These are phyloP conservation scores for Agrotis segetum DNA, from an alignment of 2,888 invertebrate species.

Conservation along the genomic window DNA sequence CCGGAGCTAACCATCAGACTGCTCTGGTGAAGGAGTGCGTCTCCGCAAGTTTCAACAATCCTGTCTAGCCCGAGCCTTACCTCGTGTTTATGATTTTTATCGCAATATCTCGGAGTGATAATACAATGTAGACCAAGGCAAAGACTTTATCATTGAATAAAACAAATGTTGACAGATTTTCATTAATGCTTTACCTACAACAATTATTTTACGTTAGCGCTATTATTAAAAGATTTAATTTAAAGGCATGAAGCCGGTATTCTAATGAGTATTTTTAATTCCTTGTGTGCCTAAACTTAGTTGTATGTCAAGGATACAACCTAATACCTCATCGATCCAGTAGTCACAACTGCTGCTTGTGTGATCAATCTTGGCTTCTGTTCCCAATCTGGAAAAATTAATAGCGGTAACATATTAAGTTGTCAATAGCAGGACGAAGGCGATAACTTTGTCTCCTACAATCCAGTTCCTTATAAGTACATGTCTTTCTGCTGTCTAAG, in stretches of 20 bases:
- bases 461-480: not conserved
- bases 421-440: no score
- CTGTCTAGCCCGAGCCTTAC: conserved; percentile 12
- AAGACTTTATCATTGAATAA: conserved; percentile 41
- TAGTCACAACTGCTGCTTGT: not conserved
- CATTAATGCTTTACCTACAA: conserved; percentile 9
- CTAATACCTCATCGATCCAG: not conserved
- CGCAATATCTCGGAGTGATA: conserved; percentile 41
- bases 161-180: conserved; percentile 36
- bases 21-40: no score
- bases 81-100: conserved; percentile 37
- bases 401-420: not conserved
- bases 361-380: not conserved
- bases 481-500: not conserved
- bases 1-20: no score
- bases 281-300: not conserved
- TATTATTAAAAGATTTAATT: conserved; percentile 2
- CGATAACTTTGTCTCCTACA: no score
- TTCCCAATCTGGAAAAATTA: not conserved
- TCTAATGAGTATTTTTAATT: not conserved
- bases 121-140: conserved; percentile 69
- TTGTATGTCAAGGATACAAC: not conserved
- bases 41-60: no score
- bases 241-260: not conserved
- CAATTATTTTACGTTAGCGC: not conserved